These are phyloP conservation scores for Nemapogon koenigi DNA, from an alignment of 2,888 invertebrate genomes.

Conservation along the genomic window DNA sequence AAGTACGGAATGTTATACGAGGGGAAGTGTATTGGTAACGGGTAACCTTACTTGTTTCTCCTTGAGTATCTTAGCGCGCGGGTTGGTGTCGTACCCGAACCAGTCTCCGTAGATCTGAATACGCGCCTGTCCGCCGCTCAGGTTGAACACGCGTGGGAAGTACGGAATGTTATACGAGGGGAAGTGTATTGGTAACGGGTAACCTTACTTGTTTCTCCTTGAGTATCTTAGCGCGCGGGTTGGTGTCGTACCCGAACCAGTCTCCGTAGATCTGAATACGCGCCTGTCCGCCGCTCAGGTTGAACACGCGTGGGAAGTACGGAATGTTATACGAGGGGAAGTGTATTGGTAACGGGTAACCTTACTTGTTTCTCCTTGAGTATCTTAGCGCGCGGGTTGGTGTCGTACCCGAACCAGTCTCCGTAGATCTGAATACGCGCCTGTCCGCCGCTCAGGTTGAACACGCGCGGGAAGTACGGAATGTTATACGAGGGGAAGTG, in stretches of 20 bases:
- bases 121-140: constrained; percentile 65
- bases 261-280: constrained; percentile 53
- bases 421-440: constrained; percentile 53
- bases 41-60: constrained; percentile 67
- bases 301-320: constrained; percentile 68
- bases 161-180: constrained; percentile 75
- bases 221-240: constrained; percentile 70
- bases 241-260: constrained; percentile 69
- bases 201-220: constrained; percentile 64
- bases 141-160: constrained; percentile 68
- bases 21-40: too few relatives aligned
- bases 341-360: too few relatives aligned
- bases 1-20: constrained; percentile 76
- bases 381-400: constrained; percentile 70
- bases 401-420: constrained; percentile 69
- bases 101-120: constrained; percentile 53
- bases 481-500: constrained; percentile 79
- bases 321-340: constrained; percentile 78
- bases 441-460: constrained; percentile 67
- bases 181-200: too few relatives aligned
- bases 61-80: constrained; percentile 69
- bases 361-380: constrained; percentile 66
- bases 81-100: constrained; percentile 70
- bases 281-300: constrained; percentile 65
- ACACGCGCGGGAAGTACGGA: constrained; percentile 69